Percentiles rank a stretch among this genome's conserved stretches.
Evolutionary conservation across 2,113 vertebrate genomes (phyloP).

Genomic region (Acrocephalus arundinaceus): DNA sequence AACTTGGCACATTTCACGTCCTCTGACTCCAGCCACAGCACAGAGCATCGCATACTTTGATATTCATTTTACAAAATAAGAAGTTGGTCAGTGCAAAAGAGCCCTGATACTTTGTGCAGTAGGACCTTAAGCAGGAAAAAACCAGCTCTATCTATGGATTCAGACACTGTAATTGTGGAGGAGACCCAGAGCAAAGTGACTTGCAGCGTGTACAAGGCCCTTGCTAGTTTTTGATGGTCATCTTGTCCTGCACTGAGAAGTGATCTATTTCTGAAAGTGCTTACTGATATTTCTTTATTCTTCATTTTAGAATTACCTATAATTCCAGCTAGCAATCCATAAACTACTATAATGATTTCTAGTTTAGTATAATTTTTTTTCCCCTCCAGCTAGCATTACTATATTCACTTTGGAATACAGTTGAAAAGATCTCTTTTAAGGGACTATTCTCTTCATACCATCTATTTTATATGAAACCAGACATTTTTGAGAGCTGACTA

Average conservation of each 20-base stretch:
- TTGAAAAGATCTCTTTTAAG: not conserved
- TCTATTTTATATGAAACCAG: not conserved
- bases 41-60: not conserved
- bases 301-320: not conserved
- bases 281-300: not conserved
- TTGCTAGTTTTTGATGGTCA: not conserved
- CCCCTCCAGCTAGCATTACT: not conserved
- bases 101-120: not conserved
- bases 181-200: not conserved
- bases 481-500: not conserved
- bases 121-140: not conserved
- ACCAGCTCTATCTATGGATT: not conserved
- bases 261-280: not conserved
- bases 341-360: not conserved
- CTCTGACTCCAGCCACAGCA: not conserved
- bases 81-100: not conserved
- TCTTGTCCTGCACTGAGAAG: not conserved
- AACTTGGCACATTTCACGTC: not conserved
- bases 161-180: not conserved
- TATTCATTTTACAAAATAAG: not conserved
- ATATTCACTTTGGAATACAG: not conserved
- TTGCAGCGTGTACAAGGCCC: fast-evolving
- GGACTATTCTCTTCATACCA: not conserved
- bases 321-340: not conserved
- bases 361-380: not conserved